Conservation (phyloP, 1,140 invertebrate genomes). For the Cyrtorhinus lividipennis region DNA sequence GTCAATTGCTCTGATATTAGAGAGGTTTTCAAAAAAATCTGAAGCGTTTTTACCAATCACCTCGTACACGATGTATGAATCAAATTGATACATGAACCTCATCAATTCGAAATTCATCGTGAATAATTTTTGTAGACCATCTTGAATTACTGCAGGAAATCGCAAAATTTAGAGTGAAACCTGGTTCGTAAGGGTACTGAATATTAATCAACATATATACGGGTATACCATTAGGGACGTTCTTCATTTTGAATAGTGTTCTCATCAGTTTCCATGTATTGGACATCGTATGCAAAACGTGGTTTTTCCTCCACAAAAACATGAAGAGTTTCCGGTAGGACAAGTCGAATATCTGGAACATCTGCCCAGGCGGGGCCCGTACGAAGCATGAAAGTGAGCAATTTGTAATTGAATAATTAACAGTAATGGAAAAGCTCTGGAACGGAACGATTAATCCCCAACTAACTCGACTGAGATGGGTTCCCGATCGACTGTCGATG, state of each 20-base stretch:
- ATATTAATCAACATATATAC: too few species aligned
- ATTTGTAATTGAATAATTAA: too few species aligned
- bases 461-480: too few species aligned
- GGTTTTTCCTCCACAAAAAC: slow-evolving; percentile 11
- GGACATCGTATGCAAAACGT: neutral
- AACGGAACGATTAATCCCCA: too few species aligned
- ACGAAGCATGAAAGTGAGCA: too few species aligned
- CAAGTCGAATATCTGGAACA: slow-evolving; percentile 8
- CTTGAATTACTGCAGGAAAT: neutral
- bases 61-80: slow-evolving; percentile 12
- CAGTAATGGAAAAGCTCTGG: too few species aligned
- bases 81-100: neutral
- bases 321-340: slow-evolving; percentile 4
- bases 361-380: too few species aligned
- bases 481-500: too few species aligned
- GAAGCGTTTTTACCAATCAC: slow-evolving; percentile 7
- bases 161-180: too few species aligned
- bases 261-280: neutral
- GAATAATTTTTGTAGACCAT: neutral
- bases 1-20: neutral
- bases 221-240: neutral
- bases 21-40: neutral
- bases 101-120: neutral
- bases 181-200: too few species aligned
- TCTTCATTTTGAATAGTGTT: neutral